Base-by-base conservation (phyloP, 2,113 vertebrate genomes). In the Muscicapa adusta region DNA sequence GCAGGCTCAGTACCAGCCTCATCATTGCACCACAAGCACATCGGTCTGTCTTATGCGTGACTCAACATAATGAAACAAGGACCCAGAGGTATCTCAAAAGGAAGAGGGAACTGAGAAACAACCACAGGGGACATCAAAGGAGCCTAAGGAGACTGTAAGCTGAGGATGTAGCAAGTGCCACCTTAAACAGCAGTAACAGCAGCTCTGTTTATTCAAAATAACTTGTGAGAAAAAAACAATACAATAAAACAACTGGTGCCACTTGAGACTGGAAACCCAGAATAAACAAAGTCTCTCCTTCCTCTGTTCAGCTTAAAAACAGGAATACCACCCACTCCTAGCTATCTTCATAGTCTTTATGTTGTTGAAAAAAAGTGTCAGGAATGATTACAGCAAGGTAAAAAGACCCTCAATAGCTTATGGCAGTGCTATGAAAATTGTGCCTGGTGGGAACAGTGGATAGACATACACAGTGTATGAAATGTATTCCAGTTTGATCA, bases 41-140 rank as follows among this genome's bases (percentile, higher is more conserved):
- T 62, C 45, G 13, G 73, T 89, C 97, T 98, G 96, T 97, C 97
- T 98, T 92, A 67, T 42, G 95, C 67, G 87, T 86, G 96, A 96
- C 96, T 97, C 96, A 95, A 97, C 97, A 96, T 97, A 97, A 98
- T 96, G 97, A 97, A 98, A 97, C 94, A 96, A 94, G 51, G 43
- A 95, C 96, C 88, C 90, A 93, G 96, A 97, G 96, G 96, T 96
- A 88, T 86, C 95, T 96, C 96, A 91, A 81, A 97, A 97, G 92
- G 67, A 94, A 97, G 85, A 96, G 78, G 87, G 77, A 97, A 96
- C 96, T 47, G 60, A 96, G 96, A 84, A 95, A 95, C 88, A 91
- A 80, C 78, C 93, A 38, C 15, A 15, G 93, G 96, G 92, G 97
- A 97, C 92, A 89, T 96, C 84, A 97, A 97, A 97, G 83, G 91